These are phyloP conservation scores for Cylas formicarius DNA, from an alignment of 1,140 invertebrate species.

Conservation along the genomic window DNA sequence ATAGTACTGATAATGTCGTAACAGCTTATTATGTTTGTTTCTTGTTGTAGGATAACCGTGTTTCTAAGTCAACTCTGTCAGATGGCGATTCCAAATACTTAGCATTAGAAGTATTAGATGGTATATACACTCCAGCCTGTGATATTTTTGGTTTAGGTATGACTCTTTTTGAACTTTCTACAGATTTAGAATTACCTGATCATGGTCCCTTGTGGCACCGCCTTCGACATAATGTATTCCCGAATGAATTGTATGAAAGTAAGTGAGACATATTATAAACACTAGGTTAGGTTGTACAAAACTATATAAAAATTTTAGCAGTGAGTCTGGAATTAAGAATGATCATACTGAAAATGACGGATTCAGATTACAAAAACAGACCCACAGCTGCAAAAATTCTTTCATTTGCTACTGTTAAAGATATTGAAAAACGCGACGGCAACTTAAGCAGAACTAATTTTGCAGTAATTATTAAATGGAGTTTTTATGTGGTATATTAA, in stretches of 20 bases:
- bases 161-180: slow-evolving; percentile 63
- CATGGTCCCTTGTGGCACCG: slow-evolving; percentile 63
- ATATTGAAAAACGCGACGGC: slow-evolving; percentile 15
- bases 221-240: slow-evolving; percentile 44
- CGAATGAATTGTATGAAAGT: slow-evolving; percentile 22
- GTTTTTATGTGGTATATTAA: slow-evolving; percentile 1
- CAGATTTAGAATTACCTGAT: slow-evolving; percentile 61
- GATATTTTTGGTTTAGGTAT: slow-evolving; percentile 67
- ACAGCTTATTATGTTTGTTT: background rate
- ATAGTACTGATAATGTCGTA: slow-evolving; percentile 2
- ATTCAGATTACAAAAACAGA: slow-evolving; percentile 10
- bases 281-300: background rate
- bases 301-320: slow-evolving; percentile 8
- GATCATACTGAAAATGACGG: slow-evolving; percentile 20
- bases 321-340: slow-evolving; percentile 10
- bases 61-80: slow-evolving; percentile 24
- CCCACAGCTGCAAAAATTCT: slow-evolving; percentile 19
- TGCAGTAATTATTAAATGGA: slow-evolving; percentile 15
- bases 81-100: slow-evolving; percentile 74
- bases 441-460: slow-evolving; percentile 15
- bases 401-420: slow-evolving; percentile 8
- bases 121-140: slow-evolving; percentile 52
- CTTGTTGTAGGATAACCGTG: slow-evolving; percentile 7
- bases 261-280: slow-evolving; percentile 9
- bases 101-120: slow-evolving; percentile 62